Percentiles rank a stretch among this genome's conserved stretches.
These are phyloP conservation scores for Catalaphyllia jardinei DNA, from an alignment of 64 coral and sea anemone species.

Conservation along the genomic window DNA sequence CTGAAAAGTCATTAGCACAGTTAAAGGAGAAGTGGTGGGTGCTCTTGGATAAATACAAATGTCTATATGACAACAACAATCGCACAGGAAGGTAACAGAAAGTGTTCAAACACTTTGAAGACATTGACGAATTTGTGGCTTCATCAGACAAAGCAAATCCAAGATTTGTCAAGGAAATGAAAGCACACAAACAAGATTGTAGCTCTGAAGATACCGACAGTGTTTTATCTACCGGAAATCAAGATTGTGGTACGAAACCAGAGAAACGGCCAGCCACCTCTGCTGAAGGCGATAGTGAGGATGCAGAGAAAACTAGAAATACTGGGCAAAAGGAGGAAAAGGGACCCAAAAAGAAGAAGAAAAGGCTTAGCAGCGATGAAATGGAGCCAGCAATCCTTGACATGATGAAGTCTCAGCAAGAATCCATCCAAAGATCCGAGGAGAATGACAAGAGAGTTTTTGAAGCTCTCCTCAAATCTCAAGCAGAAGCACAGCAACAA, in stretches of 20 bases:
- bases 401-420: constrained; percentile 60
- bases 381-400: constrained; percentile 53
- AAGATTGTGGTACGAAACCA: no score
- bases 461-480: constrained; percentile 45
- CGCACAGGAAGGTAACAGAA: constrained; percentile 42
- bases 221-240: constrained; percentile 1
- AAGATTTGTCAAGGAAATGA: constrained; percentile 63
- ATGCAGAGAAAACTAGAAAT: no score
- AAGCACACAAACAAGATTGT: background rate
- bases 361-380: constrained; percentile 27
- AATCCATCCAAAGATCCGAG: constrained; percentile 55
- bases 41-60: constrained; percentile 60
- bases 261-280: no score
- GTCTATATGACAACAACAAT: constrained; percentile 54
- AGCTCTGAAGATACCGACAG: constrained; percentile 11
- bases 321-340: no score
- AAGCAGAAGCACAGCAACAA: constrained; percentile 29
- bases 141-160: constrained; percentile 57
- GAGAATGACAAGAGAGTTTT: constrained; percentile 60
- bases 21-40: constrained; percentile 70
- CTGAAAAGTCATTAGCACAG: constrained; percentile 59
- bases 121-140: constrained; percentile 51
- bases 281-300: no score
- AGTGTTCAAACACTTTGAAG: constrained; percentile 62
- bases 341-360: no score